phyloP scores from a whole-genome alignment of 92 coral and sea anemone genomes.

The Virgularia gustaviana region DNA sequence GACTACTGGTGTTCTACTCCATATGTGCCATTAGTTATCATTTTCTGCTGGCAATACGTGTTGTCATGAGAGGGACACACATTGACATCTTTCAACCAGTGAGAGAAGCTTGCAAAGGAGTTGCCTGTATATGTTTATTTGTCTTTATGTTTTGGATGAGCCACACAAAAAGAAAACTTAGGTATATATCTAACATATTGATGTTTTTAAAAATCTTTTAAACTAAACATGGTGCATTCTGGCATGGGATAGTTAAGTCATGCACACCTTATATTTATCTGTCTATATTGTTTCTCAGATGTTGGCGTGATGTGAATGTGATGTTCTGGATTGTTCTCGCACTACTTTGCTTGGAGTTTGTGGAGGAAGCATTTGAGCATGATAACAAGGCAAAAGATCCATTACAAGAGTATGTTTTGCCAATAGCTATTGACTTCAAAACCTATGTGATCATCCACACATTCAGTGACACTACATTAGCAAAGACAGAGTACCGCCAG shows the following conservation, averaged over 20 bases:
- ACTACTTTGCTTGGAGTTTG: conserved; percentile 47
- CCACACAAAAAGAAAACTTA: conserved; percentile 49
- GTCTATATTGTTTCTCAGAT: conserved; percentile 22
- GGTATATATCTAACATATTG: conserved; percentile 21
- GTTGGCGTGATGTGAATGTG: conserved; percentile 59
- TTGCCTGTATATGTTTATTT: conserved; percentile 51
- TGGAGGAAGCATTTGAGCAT: conserved; percentile 49
- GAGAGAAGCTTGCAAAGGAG: conserved; percentile 53
- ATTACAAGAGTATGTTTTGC: conserved; percentile 50
- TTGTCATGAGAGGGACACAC: conserved; percentile 13
- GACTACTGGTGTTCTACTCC: conserved; percentile 55
- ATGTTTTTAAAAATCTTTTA: not conserved
- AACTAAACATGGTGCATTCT: not conserved
- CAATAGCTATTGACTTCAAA: conserved; percentile 68
- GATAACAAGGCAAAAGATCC: conserved; percentile 19
- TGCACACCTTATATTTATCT: too few species aligned
- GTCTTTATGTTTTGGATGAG: conserved; percentile 60
- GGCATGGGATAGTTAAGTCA: not conserved
- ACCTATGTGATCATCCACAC: conserved; percentile 60
- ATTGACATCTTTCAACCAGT: conserved; percentile 19
- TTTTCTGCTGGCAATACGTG: conserved; percentile 45
- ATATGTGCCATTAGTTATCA: conserved; percentile 56
- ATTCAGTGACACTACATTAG: conserved; percentile 36
- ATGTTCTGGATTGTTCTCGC: conserved; percentile 55
- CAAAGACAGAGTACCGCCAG: conserved; percentile 37